These are phyloP conservation scores for Melanotaenia trifasciata DNA, from an alignment of 2,797 vertebrate species.

Conservation along the genomic window DNA sequence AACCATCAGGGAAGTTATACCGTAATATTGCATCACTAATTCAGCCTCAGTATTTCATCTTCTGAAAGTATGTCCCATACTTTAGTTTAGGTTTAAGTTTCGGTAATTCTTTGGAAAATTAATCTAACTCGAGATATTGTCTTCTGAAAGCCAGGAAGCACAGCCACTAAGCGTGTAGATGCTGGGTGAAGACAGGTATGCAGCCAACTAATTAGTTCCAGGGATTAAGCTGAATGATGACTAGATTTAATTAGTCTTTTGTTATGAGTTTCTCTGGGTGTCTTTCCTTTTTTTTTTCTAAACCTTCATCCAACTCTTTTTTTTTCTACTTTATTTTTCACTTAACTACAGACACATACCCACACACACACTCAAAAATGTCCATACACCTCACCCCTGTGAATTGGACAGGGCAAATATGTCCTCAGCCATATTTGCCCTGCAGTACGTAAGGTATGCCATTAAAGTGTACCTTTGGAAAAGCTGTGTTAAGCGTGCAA, in stretches of 20 bases:
- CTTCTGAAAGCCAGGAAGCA: background rate
- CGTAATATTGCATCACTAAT: background rate
- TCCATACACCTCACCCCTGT: background rate
- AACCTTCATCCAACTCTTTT: background rate
- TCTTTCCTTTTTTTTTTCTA: background rate
- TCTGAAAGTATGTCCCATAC: background rate
- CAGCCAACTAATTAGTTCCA: conserved; percentile 75
- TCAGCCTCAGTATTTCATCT: background rate
- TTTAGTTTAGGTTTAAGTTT: background rate
- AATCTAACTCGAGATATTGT: background rate
- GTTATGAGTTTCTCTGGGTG: conserved; percentile 37
- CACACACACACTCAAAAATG: background rate
- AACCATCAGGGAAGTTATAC: background rate
- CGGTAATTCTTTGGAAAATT: background rate
- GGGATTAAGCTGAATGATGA: conserved; percentile 72
- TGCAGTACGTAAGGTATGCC: background rate
- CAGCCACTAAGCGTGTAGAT: conserved; percentile 2
- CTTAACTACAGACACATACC: background rate
- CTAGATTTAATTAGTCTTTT: conserved; percentile 78
- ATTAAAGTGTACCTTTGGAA: background rate
- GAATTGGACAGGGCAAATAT: background rate
- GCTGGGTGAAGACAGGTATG: conserved; percentile 58
- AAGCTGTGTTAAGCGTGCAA: background rate
- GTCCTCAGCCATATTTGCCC: background rate
- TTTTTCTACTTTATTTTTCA: background rate